Evolutionary conservation across 2,888 invertebrate species (phyloP), one percentile per base, ranked within the genome.

Genomic region (Mystacides longicornis): DNA sequence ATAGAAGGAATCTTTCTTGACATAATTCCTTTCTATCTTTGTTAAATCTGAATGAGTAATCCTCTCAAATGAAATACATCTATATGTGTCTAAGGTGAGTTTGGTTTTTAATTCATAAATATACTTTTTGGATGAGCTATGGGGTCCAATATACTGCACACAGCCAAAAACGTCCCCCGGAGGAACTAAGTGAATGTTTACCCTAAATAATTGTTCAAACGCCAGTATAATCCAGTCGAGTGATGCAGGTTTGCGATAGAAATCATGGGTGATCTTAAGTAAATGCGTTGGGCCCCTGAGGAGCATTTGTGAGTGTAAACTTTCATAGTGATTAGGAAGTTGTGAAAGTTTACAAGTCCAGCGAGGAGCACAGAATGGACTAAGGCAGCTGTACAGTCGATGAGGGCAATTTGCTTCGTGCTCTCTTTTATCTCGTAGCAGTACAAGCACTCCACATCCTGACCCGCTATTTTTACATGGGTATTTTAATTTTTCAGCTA

Each of bases 401-500:
- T 70, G 68, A 46, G 63, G 62, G 66, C 79, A 79, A 63, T 68
- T 70, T 23, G 72, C 69, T 68, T 79, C 79, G 68, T 79, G 79
- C 63, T 69, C 65, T 23, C 62, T 65, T 65, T 78, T 77, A 37
- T 71, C 64, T 9, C 71, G 69, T 64, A 76, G 68, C 1, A 71
- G 71, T 67, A 74, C 69, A 63, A 70, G 71, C 60, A 70, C 71
- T 19, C 71, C 71, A 68, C 79, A 79, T 19, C 75, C 77, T 5
- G 63, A 59, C 9, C 47, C 37, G 20, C 54, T 57, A 70, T 79
- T 76, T 46, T 75, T 73, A 67, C 79, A 79, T 58, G 79, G 79
- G 67, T 77, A 80, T 54, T 72, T 73, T 62, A 79, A 64, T 67
- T 75, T 69, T 64, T 78, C 78, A 4, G 78, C 74, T 59, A 79